Base-by-base conservation (phyloP, 1,140 invertebrate species). In the Ptiloglossa arizonensis region DNA sequence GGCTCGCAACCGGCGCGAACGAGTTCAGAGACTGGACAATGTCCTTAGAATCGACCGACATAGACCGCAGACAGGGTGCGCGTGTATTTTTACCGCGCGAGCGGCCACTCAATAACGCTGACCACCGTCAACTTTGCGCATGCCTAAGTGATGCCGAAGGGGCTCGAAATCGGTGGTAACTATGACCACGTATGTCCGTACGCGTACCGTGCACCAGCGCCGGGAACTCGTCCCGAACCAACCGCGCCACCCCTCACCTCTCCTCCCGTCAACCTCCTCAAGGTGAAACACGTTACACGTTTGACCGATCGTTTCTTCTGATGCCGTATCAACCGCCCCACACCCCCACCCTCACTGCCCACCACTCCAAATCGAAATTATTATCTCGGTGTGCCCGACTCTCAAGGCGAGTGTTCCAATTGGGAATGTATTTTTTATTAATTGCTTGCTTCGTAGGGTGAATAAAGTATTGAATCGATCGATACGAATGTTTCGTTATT, bases 31-130 rank as follows among this genome's bases (percentile, higher is more conserved):
- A 89, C 87, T 90, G 87, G 88, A 90, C 89, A 89, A 85, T 90
- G 86, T 87, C 81, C 87, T 87, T 87, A 73, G 80, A 86, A 81
- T 79, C 86, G 83, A 88, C 87, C 82, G 85, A 86, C 87, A 90
- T 88, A 87, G 84, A 86, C 82, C 63, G 82, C 76, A 79, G 79
- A 82, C 83, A 75, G 63, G 78, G 54, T 83, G 73, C 41, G 72
- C 79, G 71, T 88, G 87, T 87, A 90, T 89, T 89, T 86, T 88
- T 86, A 86, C 67, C 57, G 32, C 17, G 81, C 72, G 75, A 66
- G 83, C 85, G 88, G 80, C 86, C 87, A 92, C 90, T 92, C 90
- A 91, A 92, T 92, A 92, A 86, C 87, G 89, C 86, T 91, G 90
- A 91, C 90, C 90, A 87, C 54, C 81, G 74, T 46, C 54, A 74